phyloP scores from a whole-genome alignment of 1,140 invertebrate genomes.

The Meloidogyne chitwoodi region DNA sequence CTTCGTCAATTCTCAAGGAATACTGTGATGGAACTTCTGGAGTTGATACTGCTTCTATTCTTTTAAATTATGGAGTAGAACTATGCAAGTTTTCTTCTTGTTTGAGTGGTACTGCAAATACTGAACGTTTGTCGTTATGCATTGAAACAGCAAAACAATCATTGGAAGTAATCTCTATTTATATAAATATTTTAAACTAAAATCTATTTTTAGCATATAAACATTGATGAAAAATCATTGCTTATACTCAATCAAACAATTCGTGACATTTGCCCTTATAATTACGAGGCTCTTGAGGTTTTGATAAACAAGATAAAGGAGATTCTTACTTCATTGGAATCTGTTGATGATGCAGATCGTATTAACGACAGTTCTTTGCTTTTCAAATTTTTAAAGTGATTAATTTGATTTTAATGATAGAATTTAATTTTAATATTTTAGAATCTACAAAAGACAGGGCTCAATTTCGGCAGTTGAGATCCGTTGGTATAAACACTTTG shows the following conservation, averaged over 20 bases:
- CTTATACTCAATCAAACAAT: neutral
- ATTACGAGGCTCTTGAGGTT: constrained; percentile 27
- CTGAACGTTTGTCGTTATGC: constrained; percentile 14
- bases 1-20: constrained; percentile 16
- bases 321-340: neutral
- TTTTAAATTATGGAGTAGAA: constrained; percentile 28
- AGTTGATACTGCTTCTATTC: neutral
- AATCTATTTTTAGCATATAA: neutral
- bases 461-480: constrained; percentile 6
- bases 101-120: neutral
- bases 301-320: constrained; percentile 25
- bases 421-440: constrained; percentile 12
- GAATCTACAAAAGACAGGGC: constrained; percentile 5
- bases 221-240: neutral
- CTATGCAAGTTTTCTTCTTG: constrained; percentile 26
- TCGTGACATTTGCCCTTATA: constrained; percentile 24
- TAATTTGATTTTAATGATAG: neutral
- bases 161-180: neutral
- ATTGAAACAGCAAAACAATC: constrained; percentile 21
- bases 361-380: constrained; percentile 14
- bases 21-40: constrained; percentile 24
- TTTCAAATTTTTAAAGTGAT: constrained; percentile 24
- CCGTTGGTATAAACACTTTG: constrained; percentile 25
- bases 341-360: neutral
- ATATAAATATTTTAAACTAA: neutral